phyloP scores from a whole-genome alignment of 2,797 vertebrate species.

The Cetoscarus ocellatus region DNA sequence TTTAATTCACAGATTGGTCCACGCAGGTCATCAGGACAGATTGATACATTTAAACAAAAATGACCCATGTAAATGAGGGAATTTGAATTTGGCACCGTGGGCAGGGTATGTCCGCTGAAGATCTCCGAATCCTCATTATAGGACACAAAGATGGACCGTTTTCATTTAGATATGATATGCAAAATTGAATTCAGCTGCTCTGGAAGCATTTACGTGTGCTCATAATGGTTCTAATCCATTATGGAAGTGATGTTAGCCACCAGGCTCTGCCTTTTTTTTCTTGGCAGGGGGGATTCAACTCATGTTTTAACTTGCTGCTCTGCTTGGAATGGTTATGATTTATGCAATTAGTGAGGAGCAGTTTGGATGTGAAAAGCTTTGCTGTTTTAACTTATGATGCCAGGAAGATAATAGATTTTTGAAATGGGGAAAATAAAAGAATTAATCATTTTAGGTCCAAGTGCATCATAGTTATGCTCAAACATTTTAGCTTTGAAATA shows the following conservation, averaged over 20 bases:
- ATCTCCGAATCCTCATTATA: slow-evolving; percentile 51
- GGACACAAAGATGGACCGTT: slow-evolving; percentile 39
- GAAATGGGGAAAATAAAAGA: slow-evolving; percentile 24
- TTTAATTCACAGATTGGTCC: slow-evolving; percentile 48
- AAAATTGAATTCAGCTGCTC: slow-evolving; percentile 53
- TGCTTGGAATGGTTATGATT: slow-evolving; percentile 42
- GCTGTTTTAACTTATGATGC: slow-evolving; percentile 39
- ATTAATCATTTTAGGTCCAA: slow-evolving; percentile 15
- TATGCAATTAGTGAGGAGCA: slow-evolving; percentile 46
- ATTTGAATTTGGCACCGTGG: slow-evolving; percentile 38
- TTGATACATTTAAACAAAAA: slow-evolving; percentile 38
- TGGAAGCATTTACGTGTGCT: slow-evolving; percentile 40
- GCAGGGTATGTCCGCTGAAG: slow-evolving; percentile 39
- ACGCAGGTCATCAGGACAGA: slow-evolving; percentile 47
- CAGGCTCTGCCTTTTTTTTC: slow-evolving; percentile 40
- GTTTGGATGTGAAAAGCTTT: slow-evolving; percentile 35
- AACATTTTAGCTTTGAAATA: slow-evolving; percentile 26
- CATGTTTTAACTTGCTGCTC: slow-evolving; percentile 49
- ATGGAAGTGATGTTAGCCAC: slow-evolving; percentile 41
- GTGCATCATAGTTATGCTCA: slow-evolving; percentile 20
- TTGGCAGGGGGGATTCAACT: slow-evolving; percentile 44
- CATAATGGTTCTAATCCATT: slow-evolving; percentile 51
- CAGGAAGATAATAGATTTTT: slow-evolving; percentile 49
- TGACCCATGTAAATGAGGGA: slow-evolving; percentile 28
- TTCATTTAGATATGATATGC: slow-evolving; percentile 55